A percentile compares a stretch with the other conserved stretches of the same genome.
These are phyloP conservation scores for Phyllotis vaccarum DNA, from an alignment of 2,797 vertebrate genomes.

Conservation along the genomic window DNA sequence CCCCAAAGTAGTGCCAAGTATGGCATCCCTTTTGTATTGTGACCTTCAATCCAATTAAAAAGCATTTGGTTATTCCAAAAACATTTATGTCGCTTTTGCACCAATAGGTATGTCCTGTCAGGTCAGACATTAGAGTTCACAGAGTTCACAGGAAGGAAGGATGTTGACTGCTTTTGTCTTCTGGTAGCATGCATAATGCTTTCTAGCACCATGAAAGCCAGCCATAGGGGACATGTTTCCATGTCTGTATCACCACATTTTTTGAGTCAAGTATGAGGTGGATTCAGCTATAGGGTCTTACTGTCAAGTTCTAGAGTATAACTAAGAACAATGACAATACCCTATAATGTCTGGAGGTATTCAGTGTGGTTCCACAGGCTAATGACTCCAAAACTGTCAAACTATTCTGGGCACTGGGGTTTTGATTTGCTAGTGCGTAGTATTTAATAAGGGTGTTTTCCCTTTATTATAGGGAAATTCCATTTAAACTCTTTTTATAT, in stretches of 20 bases:
- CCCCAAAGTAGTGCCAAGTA: background rate
- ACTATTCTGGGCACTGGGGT: background rate
- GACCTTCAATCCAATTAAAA: background rate
- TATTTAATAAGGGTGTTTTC: background rate
- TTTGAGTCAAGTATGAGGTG: background rate
- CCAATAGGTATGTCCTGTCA: background rate
- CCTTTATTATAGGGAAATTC: background rate
- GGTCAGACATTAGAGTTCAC: background rate
- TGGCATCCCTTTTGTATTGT: background rate
- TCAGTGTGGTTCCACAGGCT: background rate
- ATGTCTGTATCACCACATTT: background rate
- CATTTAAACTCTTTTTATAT: background rate
- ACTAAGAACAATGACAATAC: background rate
- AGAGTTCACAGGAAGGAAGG: background rate
- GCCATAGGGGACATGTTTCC: background rate
- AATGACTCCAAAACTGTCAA: background rate
- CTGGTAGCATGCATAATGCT: fast-evolving
- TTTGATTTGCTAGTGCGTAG: background rate
- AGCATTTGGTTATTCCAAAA: too few relatives aligned
- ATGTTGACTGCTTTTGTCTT: background rate
- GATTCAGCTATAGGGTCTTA: background rate
- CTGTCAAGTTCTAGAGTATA: background rate
- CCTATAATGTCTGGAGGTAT: background rate
- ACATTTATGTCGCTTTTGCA: background rate
- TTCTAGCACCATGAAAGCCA: background rate